phyloP scores from a whole-genome alignment of 2,888 invertebrate genomes.

The Sipha maydis region DNA sequence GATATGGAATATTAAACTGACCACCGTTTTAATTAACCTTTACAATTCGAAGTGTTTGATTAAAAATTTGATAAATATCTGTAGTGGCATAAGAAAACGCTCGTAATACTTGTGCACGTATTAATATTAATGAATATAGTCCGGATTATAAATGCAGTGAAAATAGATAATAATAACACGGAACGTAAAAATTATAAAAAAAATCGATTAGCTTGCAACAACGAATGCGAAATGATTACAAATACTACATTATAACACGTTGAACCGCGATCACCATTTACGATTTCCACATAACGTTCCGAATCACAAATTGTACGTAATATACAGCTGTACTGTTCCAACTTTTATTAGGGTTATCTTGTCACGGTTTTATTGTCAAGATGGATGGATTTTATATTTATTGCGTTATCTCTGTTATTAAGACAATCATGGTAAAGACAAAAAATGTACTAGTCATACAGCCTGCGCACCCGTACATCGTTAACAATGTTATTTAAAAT shows the following conservation, averaged over 20 bases:
- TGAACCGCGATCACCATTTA: not conserved
- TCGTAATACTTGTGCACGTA: too few species aligned
- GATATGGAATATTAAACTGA: too few species aligned
- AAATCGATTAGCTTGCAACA: not conserved
- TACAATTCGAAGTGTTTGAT: too few species aligned
- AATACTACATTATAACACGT: not conserved
- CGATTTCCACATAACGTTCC: not conserved
- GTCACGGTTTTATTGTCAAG: slow-evolving; percentile 2
- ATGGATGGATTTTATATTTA: not conserved
- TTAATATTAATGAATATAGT: too few species aligned
- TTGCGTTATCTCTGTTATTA: not conserved
- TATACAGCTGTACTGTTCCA: not conserved
- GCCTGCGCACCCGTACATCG: too few species aligned
- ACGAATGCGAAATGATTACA: not conserved
- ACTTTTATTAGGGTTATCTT: slow-evolving; percentile 7
- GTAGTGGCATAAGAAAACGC: too few species aligned
- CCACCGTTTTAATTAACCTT: too few species aligned
- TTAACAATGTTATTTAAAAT: too few species aligned
- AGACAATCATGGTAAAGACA: not conserved
- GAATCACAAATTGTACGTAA: not conserved
- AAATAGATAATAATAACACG: too few species aligned
- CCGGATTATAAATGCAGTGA: too few species aligned
- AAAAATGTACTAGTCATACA: too few species aligned
- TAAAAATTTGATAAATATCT: too few species aligned
- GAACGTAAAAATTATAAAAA: not conserved